Evolutionary conservation across 1,140 invertebrate genomes (phyloP).

Genomic region (Gryllus bimaculatus): DNA sequence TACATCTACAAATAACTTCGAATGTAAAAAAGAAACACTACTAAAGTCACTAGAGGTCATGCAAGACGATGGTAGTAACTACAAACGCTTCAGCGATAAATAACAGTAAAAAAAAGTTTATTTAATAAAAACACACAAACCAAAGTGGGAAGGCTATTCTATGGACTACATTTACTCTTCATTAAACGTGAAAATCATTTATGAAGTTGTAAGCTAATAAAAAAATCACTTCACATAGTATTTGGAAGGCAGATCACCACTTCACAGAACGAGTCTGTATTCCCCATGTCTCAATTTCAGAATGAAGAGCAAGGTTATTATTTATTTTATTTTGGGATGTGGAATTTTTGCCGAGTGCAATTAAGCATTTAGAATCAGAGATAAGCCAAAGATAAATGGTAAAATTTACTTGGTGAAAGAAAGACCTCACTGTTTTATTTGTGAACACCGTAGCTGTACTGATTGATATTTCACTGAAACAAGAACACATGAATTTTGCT

Average conservation of each 20-base stretch:
- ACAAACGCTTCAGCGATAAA: conserved; percentile 10
- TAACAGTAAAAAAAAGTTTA: conserved; percentile 4
- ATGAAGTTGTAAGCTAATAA: conserved; percentile 6
- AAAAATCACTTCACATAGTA: neutral
- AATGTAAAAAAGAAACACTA: neutral
- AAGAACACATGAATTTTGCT: neutral
- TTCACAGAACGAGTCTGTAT: neutral
- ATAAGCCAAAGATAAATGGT: neutral
- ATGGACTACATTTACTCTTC: neutral
- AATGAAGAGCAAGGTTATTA: neutral
- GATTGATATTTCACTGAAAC: neutral
- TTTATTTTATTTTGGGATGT: neutral
- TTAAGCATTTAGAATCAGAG: neutral
- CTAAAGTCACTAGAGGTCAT: neutral
- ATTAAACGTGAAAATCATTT: conserved; percentile 9
- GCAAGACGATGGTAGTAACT: neutral
- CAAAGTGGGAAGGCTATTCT: conserved; percentile 9
- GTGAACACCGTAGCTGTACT: neutral
- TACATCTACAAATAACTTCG: conserved; percentile 8
- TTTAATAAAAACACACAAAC: conserved; percentile 12
- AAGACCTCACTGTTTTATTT: neutral
- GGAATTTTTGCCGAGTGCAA: neutral
- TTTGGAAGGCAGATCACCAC: neutral
- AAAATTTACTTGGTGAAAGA: neutral
- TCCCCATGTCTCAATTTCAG: neutral